Percentiles rank a stretch among this genome's conserved stretches.
phyloP scores from a whole-genome alignment of 2,888 invertebrate species.

The Craniophora ligustri region DNA sequence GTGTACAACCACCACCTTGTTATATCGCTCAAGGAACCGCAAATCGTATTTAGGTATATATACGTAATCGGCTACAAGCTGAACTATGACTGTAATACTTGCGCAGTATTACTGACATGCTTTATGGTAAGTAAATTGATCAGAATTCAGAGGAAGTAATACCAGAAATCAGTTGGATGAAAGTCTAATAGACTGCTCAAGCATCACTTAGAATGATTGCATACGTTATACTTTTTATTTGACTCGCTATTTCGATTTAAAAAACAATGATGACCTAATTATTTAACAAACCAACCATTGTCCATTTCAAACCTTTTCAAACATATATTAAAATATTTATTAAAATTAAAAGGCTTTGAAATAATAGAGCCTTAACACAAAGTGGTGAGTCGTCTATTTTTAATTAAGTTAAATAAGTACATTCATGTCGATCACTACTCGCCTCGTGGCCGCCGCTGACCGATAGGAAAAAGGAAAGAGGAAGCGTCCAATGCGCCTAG shows the following conservation, averaged over 20 bases:
- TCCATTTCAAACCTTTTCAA: not conserved
- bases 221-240: no score
- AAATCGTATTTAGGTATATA: slow-evolving; percentile 32
- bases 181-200: no score
- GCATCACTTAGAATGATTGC: no score
- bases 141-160: not conserved
- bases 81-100: no score
- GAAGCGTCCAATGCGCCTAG: slow-evolving; percentile 85
- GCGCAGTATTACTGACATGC: slow-evolving; percentile 11
- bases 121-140: slow-evolving; percentile 9
- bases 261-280: slow-evolving; percentile 2
- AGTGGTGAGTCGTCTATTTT: slow-evolving; percentile 27
- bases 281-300: not conserved
- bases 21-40: slow-evolving; percentile 36
- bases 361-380: slow-evolving; percentile 14
- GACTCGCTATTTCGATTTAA: not conserved
- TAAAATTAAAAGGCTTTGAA: slow-evolving; percentile 1
- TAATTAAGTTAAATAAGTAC: slow-evolving; percentile 51
- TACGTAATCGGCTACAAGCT: slow-evolving; percentile 34
- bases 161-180: not conserved
- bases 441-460: slow-evolving; percentile 81
- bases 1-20: slow-evolving; percentile 35
- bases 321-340: not conserved
- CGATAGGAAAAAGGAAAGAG: slow-evolving; percentile 89
- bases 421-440: slow-evolving; percentile 63